Conservation (phyloP, 2,113 vertebrate genomes). For the Myrmophylax atrothorax region DNA sequence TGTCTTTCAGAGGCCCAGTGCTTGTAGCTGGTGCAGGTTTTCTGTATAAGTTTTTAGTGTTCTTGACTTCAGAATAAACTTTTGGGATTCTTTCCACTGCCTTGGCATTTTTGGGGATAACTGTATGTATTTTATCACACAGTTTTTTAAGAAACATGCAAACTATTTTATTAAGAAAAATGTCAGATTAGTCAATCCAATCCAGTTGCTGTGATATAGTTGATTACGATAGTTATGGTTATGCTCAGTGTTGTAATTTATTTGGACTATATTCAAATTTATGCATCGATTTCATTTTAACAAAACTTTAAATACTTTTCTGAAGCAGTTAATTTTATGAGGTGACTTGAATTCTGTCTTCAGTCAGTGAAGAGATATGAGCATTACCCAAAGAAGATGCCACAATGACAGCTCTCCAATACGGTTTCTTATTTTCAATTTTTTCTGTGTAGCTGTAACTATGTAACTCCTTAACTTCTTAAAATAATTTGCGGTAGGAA, state of each 20-base stretch:
- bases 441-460: background rate
- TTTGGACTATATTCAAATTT: background rate
- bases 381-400: background rate
- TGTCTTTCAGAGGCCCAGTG: too few relatives aligned
- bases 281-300: background rate
- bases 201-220: accelerated
- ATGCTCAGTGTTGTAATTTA: background rate
- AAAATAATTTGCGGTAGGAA: background rate
- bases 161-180: background rate
- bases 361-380: background rate
- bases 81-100: too few relatives aligned
- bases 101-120: too few relatives aligned
- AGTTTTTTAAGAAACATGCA: background rate
- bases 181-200: background rate
- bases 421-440: background rate
- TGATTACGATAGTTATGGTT: background rate
- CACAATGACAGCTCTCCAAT: background rate
- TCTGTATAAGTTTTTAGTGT: too few relatives aligned
- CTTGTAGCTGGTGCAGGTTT: too few relatives aligned
- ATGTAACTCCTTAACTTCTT: background rate
- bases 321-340: background rate
- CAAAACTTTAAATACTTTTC: background rate
- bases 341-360: background rate
- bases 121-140: too few relatives aligned
- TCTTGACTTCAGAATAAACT: too few relatives aligned